Evolutionary conservation across 2,888 invertebrate genomes (phyloP).

Genomic region (Prionchulus punctatus): DNA sequence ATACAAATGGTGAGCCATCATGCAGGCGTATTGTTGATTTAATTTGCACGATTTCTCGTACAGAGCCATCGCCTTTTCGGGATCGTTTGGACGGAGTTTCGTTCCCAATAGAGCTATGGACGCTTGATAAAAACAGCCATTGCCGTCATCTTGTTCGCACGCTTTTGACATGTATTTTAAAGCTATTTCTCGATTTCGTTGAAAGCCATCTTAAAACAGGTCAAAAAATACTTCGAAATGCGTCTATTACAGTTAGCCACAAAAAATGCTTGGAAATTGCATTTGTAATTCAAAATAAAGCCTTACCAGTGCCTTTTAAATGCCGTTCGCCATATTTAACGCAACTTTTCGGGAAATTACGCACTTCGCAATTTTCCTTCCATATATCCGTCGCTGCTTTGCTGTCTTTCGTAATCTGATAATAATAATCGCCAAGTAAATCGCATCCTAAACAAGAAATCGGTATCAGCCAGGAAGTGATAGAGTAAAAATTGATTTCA

Average conservation of each 20-base stretch:
- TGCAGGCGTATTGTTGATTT: not conserved
- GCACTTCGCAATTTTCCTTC: not conserved
- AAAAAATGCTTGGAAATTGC: too few relatives aligned
- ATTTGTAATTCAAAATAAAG: too few relatives aligned
- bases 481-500: not conserved
- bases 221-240: not conserved
- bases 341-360: not conserved
- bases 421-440: not conserved
- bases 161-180: not conserved
- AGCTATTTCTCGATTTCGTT: not conserved
- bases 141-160: not conserved
- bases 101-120: not conserved
- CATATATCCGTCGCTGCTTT: not conserved
- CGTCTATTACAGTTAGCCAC: too few relatives aligned
- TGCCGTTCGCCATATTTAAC: not conserved
- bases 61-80: not conserved
- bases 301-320: not conserved
- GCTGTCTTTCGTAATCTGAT: not conserved
- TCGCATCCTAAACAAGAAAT: not conserved
- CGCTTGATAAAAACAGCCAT: not conserved
- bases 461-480: not conserved
- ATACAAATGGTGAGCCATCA: not conserved
- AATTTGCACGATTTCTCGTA: not conserved
- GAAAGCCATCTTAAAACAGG: not conserved
- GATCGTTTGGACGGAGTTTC: not conserved